phyloP scores from a whole-genome alignment of 1,140 invertebrate species.

The Polypedilum pembai region DNA sequence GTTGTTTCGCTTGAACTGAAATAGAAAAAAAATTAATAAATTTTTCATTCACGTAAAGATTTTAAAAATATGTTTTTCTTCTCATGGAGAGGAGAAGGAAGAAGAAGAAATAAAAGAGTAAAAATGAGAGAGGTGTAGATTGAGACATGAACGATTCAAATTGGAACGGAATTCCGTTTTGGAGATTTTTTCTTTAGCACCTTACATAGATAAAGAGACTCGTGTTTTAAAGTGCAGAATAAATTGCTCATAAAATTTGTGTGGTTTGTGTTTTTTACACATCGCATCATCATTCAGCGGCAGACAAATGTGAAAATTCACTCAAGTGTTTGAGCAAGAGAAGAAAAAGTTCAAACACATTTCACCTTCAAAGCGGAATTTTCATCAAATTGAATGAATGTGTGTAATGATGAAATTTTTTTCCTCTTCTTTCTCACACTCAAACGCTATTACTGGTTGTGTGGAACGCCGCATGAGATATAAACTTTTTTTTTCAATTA shows the following conservation, averaged over 20 bases:
- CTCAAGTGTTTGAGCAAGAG: not conserved
- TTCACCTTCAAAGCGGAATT: not conserved
- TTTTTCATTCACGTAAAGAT: slow-evolving; percentile 5
- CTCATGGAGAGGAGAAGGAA: not conserved
- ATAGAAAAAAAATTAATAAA: not conserved
- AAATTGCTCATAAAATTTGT: not conserved
- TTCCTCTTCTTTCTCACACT: too few relatives aligned
- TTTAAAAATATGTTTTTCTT: not conserved
- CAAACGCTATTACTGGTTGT: too few relatives aligned
- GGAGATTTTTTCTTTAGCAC: too few relatives aligned
- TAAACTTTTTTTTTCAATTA: too few relatives aligned
- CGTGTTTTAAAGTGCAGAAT: not conserved
- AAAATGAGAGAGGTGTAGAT: not conserved
- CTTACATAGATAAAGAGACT: not conserved
- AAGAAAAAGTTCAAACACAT: slow-evolving; percentile 9
- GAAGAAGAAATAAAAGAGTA: not conserved
- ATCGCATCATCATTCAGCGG: not conserved
- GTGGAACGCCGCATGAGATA: too few relatives aligned
- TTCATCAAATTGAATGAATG: not conserved
- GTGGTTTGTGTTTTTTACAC: not conserved
- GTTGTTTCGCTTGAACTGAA: not conserved
- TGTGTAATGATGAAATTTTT: not conserved
- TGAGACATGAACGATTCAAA: not conserved
- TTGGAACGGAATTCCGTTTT: not conserved
- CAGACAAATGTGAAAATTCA: not conserved